Percentiles rank a stretch among this genome's conserved stretches.
Conservation (phyloP, 2,888 invertebrate species). For the Rapana venosa region DNA sequence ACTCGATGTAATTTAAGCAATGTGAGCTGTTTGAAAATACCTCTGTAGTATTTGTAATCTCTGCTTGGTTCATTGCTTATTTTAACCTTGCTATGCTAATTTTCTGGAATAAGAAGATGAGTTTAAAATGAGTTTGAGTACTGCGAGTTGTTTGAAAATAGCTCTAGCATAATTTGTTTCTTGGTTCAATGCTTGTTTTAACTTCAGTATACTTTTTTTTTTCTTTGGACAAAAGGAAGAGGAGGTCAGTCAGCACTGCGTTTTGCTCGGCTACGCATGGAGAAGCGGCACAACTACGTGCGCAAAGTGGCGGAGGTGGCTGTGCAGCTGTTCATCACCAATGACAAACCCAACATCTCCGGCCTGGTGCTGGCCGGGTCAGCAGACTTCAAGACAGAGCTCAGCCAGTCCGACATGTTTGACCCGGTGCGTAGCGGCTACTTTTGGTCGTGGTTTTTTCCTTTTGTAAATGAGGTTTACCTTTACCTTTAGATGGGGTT, state of each 20-base stretch:
- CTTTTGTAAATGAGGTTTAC: neutral
- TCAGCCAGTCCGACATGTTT: conserved; percentile 99
- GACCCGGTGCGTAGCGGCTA: conserved; percentile 87
- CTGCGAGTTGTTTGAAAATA: too few relatives aligned
- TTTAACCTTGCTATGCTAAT: too few relatives aligned
- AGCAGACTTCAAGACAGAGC: conserved; percentile 99
- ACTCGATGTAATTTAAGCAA: too few relatives aligned
- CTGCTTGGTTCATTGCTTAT: too few relatives aligned
- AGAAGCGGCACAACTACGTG: conserved; percentile 99
- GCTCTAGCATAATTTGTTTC: too few relatives aligned
- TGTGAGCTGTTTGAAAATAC: too few relatives aligned
- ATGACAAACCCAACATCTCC: conserved; percentile 97
- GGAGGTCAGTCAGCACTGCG: conserved; percentile 99
- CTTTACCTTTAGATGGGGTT: too few relatives aligned
- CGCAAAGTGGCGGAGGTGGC: conserved; percentile 98
- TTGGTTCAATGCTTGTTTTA: too few relatives aligned
- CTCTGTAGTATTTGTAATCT: too few relatives aligned
- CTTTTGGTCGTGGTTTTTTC: neutral
- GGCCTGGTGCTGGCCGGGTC: conserved; percentile 99
- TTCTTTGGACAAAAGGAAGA: conserved; percentile 81
- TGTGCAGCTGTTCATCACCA: conserved; percentile 97
- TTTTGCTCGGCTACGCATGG: conserved; percentile 99
- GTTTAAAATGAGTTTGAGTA: too few relatives aligned
- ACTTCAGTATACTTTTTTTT: too few relatives aligned
- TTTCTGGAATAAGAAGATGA: too few relatives aligned